Base-by-base conservation (phyloP, 2,888 invertebrate species). In the Caenorhabditis macrosperma region DNA sequence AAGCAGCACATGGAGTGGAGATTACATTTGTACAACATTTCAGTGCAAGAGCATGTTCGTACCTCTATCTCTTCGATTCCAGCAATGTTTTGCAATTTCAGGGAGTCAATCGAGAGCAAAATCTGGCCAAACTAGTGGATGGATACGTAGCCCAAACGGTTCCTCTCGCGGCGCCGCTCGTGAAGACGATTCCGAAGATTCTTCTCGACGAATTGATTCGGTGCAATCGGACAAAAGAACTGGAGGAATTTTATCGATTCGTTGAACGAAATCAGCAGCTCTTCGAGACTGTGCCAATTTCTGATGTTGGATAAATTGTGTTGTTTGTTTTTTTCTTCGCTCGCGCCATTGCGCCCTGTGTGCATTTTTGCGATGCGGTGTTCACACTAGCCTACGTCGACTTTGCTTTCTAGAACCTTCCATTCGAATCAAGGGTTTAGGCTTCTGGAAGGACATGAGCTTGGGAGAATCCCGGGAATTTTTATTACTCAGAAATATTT, bases 1-100 rank as follows among this genome's bases (percentile, higher is more conserved):
- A 74, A 74, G 17, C 74, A 74, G 52, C 74, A 74, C n/a, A 74
- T 74, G 74, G 64, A 74, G 20, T 74, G 74, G 74, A 57, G 74
- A 30, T 26, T 35, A 6, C 74, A 74, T 17, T 41, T 74, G 28
- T 74, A 74, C 33, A 46, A 64, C 22, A 63, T 66, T 1, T 74
- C 74, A 0, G 38, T 64, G n/a, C 10, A 20, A 17, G 74, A 74
- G 30, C 74, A 74, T 41, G 74, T 74, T 6, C 0, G 59, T 59
- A 7, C 5, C 15, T n/a, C n/a, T n/a, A n/a, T n/a, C n/a, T n/a
- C n/a, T n/a, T n/a, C 3, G 9, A 38, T 38, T 38, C 12, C n/a
- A n/a, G n/a, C n/a, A n/a, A n/a, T n/a, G n/a, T n/a, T n/a, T n/a
- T n/a, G n/a, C n/a, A n/a, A n/a, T 26, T 54, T 6, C 50, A 74